Conservation (phyloP, 2,113 vertebrate genomes). For the Elgaria multicarinata region DNA sequence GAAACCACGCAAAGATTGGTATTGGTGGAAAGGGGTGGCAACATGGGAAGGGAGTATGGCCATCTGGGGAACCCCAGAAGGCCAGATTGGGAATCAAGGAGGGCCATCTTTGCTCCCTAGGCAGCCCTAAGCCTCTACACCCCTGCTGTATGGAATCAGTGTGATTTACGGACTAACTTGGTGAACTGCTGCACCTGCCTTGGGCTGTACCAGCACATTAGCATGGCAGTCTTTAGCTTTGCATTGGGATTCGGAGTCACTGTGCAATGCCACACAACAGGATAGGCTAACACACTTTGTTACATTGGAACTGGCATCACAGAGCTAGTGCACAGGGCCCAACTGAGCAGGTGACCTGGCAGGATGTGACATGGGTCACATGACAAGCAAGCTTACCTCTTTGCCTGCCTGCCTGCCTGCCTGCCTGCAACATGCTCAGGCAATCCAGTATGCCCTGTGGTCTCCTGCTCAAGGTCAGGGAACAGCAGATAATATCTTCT, state of each 20-base stretch:
- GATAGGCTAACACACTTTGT: too few species aligned
- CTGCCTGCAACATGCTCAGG: background rate
- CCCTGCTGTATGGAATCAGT: background rate
- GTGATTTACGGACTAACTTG: background rate
- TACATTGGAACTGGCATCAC: background rate
- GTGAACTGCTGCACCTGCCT: background rate
- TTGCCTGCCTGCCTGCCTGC: background rate
- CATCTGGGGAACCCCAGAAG: background rate
- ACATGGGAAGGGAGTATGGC: too few species aligned
- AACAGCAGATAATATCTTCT: background rate
- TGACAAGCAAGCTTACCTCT: background rate
- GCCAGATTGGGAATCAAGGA: background rate
- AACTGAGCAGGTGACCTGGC: background rate
- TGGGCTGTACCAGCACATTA: background rate
- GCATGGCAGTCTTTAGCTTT: background rate
- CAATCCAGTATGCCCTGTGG: background rate
- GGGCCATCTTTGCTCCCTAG: background rate
- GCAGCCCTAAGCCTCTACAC: too few species aligned
- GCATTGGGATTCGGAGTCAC: background rate
- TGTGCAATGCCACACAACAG: background rate
- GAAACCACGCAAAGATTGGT: too few species aligned
- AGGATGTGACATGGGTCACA: too few species aligned
- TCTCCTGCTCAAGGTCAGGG: background rate
- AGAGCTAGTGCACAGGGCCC: background rate
- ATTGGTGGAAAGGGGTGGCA: too few species aligned